These are phyloP conservation scores for Ephialtes manifestator DNA, from an alignment of 2,888 invertebrate genomes.

Conservation along the genomic window DNA sequence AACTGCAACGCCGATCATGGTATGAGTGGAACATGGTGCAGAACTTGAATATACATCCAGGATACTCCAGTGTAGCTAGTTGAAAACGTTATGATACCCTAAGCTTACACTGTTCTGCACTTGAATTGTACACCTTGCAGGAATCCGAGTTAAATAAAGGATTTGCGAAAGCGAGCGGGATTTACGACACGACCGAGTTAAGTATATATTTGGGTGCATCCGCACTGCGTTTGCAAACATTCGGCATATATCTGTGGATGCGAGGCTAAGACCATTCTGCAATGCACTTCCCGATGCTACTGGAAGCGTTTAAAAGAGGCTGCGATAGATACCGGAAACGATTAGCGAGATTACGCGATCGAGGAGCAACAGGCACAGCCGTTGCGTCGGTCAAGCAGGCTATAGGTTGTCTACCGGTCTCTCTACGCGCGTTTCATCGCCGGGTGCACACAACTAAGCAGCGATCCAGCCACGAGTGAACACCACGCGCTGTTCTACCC, in stretches of 20 bases:
- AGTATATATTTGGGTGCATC: conserved; percentile 60
- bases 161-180: conserved; percentile 18
- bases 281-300: conserved; percentile 74
- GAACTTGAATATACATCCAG: too few relatives aligned
- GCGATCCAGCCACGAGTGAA: neutral
- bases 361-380: conserved; percentile 76
- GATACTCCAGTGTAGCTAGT: too few relatives aligned
- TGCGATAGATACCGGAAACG: conserved; percentile 81
- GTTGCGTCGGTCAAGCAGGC: conserved; percentile 69
- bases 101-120: too few relatives aligned
- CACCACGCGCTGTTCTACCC: conserved; percentile 37
- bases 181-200: conserved; percentile 50
- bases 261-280: conserved; percentile 24
- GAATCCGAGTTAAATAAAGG: neutral
- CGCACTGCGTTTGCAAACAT: conserved; percentile 32
- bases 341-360: conserved; percentile 84
- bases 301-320: conserved; percentile 77
- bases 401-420: conserved; percentile 5
- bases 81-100: too few relatives aligned
- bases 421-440: conserved; percentile 46
- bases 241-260: neutral
- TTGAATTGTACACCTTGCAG: too few relatives aligned
- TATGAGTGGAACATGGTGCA: too few relatives aligned
- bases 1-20: too few relatives aligned
- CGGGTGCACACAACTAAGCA: conserved; percentile 32